Evolutionary conservation across 2,888 invertebrate species (phyloP).

Genomic region (Chrysolina oricalcia): DNA sequence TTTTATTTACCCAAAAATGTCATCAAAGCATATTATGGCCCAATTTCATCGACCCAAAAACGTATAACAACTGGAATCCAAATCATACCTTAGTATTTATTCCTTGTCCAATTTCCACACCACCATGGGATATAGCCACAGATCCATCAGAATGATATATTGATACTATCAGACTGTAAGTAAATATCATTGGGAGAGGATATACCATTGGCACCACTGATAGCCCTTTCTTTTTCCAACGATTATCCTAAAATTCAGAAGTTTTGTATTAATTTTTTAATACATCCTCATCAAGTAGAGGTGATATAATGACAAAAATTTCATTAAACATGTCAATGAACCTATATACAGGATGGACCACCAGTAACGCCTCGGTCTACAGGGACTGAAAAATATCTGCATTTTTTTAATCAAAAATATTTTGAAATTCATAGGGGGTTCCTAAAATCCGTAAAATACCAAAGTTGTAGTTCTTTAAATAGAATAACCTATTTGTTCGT

Average conservation of each 20-base stretch:
- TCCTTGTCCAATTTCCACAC: constrained; percentile 87
- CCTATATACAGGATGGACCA: too few relatives aligned
- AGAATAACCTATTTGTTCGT: too few relatives aligned
- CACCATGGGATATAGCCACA: constrained; percentile 81
- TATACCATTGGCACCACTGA: constrained; percentile 81
- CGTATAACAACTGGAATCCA: neutral
- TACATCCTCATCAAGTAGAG: too few relatives aligned
- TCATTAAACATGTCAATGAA: too few relatives aligned
- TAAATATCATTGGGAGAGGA: constrained; percentile 73
- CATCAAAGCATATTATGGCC: neutral
- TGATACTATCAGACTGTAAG: constrained; percentile 76
- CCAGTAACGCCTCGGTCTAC: too few relatives aligned
- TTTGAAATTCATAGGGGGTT: too few relatives aligned
- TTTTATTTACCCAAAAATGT: neutral
- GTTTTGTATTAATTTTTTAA: neutral
- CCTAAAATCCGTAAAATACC: too few relatives aligned
- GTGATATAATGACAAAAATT: too few relatives aligned
- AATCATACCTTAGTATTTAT: constrained; percentile 80
- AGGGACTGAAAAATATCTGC: too few relatives aligned
- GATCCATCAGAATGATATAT: constrained; percentile 83
- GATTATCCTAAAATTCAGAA: constrained; percentile 74
- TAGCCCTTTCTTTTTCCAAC: constrained; percentile 87
- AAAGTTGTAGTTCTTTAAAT: too few relatives aligned
- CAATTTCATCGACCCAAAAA: too few relatives aligned
- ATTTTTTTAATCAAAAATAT: too few relatives aligned